phyloP scores from a whole-genome alignment of 2,797 vertebrate species.

The Pantherophis vulpinus region DNA sequence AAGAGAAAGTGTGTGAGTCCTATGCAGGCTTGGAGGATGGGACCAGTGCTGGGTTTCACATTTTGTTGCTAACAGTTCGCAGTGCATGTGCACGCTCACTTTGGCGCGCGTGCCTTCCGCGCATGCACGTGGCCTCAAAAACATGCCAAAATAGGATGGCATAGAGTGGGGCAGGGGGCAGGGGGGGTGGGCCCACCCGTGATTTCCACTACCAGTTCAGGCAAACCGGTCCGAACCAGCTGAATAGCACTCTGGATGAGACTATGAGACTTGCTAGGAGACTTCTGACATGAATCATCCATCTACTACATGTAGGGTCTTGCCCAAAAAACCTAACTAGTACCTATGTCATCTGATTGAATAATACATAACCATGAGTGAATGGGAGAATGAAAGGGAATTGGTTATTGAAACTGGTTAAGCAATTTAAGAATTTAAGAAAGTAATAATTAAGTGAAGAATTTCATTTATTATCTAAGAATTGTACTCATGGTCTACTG shows the following conservation, averaged over 20 bases:
- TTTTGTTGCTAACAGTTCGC: too few relatives aligned
- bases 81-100: too few relatives aligned
- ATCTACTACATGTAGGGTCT: background rate
- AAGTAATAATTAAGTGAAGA: background rate
- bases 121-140: too few relatives aligned
- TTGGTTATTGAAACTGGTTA: background rate
- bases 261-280: background rate
- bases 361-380: background rate
- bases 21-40: background rate
- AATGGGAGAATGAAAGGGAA: background rate
- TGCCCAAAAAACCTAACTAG: background rate
- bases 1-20: background rate
- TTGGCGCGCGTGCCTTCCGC: too few relatives aligned
- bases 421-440: background rate
- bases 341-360: background rate
- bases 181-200: too few relatives aligned
- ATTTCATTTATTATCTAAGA: background rate
- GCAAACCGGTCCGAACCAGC: too few relatives aligned
- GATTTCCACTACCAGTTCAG: too few relatives aligned
- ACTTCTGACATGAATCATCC: background rate
- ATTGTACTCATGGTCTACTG: background rate
- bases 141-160: too few relatives aligned
- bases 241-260: too few relatives aligned
- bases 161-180: too few relatives aligned
- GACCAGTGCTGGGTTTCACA: too few relatives aligned